phyloP scores from a whole-genome alignment of 2,797 vertebrate species.

The Microctenopoma lineatum region DNA sequence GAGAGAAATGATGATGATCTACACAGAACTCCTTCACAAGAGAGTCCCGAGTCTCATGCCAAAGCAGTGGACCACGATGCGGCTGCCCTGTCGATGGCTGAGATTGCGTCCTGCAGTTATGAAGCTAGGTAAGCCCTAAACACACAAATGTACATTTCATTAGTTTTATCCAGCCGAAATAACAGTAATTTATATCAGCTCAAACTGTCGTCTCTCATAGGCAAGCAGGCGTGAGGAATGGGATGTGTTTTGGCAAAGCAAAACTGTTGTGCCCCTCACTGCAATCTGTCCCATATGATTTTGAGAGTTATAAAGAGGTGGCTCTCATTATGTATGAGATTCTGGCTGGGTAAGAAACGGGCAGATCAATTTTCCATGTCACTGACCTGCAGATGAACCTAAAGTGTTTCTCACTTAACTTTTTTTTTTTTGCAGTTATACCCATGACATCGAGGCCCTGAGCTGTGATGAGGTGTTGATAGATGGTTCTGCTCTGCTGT shows the following conservation, averaged over 20 bases:
- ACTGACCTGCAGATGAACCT: neutral
- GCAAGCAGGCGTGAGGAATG: constrained; percentile 93
- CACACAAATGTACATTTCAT: neutral
- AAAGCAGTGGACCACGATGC: constrained; percentile 83
- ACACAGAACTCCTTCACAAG: constrained; percentile 81
- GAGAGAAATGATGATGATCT: constrained; percentile 78
- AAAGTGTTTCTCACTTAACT: constrained; percentile 2
- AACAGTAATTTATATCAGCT: neutral
- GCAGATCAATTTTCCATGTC: neutral
- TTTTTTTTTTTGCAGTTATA: constrained; percentile 86
- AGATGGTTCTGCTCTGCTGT: constrained; percentile 90
- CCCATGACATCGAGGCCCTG: constrained; percentile 95
- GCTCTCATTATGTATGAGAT: constrained; percentile 92
- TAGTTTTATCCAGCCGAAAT: neutral
- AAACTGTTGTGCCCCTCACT: constrained; percentile 93
- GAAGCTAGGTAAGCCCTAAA: constrained; percentile 90
- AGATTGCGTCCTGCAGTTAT: constrained; percentile 99
- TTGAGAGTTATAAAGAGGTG: constrained; percentile 95
- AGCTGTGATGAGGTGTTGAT: constrained; percentile 97
- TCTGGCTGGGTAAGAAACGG: constrained; percentile 87
- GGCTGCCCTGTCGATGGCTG: constrained; percentile 91
- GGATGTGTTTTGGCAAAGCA: constrained; percentile 98
- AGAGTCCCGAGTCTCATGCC: constrained; percentile 74
- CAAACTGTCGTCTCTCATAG: constrained; percentile 71
- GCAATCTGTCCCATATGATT: constrained; percentile 94